Evolutionary conservation across 2,888 invertebrate species (phyloP), one percentile per base, ranked within the genome.

Genomic region (Synanthedon formicaeformis): DNA sequence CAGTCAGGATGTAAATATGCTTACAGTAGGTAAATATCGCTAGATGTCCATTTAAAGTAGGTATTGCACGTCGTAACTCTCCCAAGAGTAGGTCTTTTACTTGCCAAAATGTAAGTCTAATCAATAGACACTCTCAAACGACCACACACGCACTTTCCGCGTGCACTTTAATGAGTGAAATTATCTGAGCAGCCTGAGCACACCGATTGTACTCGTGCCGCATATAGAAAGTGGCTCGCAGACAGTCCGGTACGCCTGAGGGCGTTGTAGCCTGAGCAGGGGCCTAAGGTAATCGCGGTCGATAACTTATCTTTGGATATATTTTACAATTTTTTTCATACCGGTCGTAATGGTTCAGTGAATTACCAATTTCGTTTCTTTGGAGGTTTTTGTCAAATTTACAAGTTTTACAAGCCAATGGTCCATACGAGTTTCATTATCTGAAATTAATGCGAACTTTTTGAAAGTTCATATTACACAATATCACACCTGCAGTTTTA

Each of bases 161-260:
- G 54, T 56, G 51, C 52, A 13, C n/a, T 45, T 45, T 12, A 45
- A 50, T 50, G 18, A 34, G 50, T 50, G 50, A 50, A 68, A 62
- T 67, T 54, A 61, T 62, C 60, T 62, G 60, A 58, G 58, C 57
- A 57, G 60, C 62, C 60, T 62, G 60, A 58, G 58, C 57, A 57
- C 57, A 61, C 61, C 61, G 59, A 63, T 62, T 58, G 64, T 61
- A 60, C 59, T 58, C 58, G 34, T 27, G 12, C 13, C 16, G 34
- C 49, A 23, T 40, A 34, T 50, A 69, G 74, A 73, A 72, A 72
- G 73, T 66, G 55, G 61, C 57, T 54, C 60, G 57, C 57, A 53
- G 51, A 52, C 56, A 54, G 60, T 59, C 55, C 55, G 58, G 60
- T 58, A 53, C 55, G 55, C 53, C 65, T 57, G 62, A 57, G 58